Percentiles rank a stretch among this genome's conserved stretches.
Evolutionary conservation across 2,888 invertebrate genomes (phyloP).

Genomic region (Catocala sponsa): DNA sequence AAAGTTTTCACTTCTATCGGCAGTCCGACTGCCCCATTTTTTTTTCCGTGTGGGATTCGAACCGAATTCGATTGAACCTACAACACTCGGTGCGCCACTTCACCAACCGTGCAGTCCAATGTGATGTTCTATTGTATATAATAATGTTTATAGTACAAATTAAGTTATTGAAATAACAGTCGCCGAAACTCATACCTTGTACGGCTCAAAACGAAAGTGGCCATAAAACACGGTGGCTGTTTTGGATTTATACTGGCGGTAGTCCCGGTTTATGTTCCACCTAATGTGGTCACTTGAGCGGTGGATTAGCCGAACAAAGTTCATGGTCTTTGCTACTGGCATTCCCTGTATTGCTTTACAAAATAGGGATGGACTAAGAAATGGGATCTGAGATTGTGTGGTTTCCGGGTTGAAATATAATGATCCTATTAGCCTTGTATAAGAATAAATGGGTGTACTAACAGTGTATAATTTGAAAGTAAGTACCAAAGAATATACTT

Average conservation of each 20-base stretch:
- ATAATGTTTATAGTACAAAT: too few relatives aligned
- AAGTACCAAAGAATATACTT: too few relatives aligned
- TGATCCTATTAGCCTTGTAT: background rate
- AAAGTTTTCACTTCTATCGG: too few relatives aligned
- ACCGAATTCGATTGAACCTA: too few relatives aligned
- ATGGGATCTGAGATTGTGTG: background rate
- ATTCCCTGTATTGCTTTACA: constrained; percentile 18
- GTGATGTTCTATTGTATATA: too few relatives aligned
- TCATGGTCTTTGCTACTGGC: constrained; percentile 27
- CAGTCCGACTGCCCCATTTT: too few relatives aligned
- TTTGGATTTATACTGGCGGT: constrained; percentile 52
- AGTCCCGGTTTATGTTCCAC: constrained; percentile 44
- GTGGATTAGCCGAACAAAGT: constrained; percentile 47
- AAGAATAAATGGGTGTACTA: background rate
- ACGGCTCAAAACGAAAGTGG: constrained; percentile 43
- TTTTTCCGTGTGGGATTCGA: too few relatives aligned
- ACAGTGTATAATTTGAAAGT: too few relatives aligned
- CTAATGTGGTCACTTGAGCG: constrained; percentile 54
- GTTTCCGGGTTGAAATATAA: background rate
- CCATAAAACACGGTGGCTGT: constrained; percentile 59
- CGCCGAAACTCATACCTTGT: constrained; percentile 27
- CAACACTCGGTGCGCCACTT: too few relatives aligned
- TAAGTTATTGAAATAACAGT: background rate
- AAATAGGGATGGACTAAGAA: constrained; percentile 12
- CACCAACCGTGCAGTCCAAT: too few relatives aligned